Base-by-base conservation (phyloP, 1,140 invertebrate genomes). In the Cydia amplana region DNA sequence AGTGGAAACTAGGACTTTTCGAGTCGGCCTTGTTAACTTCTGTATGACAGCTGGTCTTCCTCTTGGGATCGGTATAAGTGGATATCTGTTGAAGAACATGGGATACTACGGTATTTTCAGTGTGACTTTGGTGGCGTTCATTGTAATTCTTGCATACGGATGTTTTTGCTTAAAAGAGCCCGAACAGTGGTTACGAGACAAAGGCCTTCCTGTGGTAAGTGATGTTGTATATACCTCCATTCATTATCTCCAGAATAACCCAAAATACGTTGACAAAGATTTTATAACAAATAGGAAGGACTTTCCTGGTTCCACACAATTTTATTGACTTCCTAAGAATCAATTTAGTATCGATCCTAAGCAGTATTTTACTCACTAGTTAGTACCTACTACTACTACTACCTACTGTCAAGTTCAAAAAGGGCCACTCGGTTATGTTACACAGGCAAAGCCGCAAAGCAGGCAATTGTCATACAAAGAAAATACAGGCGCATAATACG, bases 1-100 rank as follows among this genome's bases (percentile, higher is more conserved):
- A 1, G 94, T 96, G 74, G 95, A 96, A 83, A 95, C 95, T 18
- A 94, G 97, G 65, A 98, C 97, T 0, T 93, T 97, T 5, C 91
- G 97, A 76, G 96, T 98, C 73, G 97, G 96, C 4, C 94, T 98
- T 9, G 95, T 97, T 73, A 98, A 96, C 85, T 95, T 97, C 6
- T 96, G 96, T 80, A 95, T 96, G 82, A 97, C 96, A 0, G 93
- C 96, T 32, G 96, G 96, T 4, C 93, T 97, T 25, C 97, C 97
- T 0, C 95, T 97, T 3, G 96, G 96, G 2, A 95, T 96, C 86
- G 95, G 96, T 0, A 85, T 97, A 7, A 96, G 96, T 76, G 96
- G 96, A 2, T 93, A 96, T 9, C 85, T 95, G 49, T 89, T 94
- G 60, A 93, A 95, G 74, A 94, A 95, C 86, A 95, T 97, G 77